Conservation (phyloP, 2,113 vertebrate species). For the Pongo abelii region DNA sequence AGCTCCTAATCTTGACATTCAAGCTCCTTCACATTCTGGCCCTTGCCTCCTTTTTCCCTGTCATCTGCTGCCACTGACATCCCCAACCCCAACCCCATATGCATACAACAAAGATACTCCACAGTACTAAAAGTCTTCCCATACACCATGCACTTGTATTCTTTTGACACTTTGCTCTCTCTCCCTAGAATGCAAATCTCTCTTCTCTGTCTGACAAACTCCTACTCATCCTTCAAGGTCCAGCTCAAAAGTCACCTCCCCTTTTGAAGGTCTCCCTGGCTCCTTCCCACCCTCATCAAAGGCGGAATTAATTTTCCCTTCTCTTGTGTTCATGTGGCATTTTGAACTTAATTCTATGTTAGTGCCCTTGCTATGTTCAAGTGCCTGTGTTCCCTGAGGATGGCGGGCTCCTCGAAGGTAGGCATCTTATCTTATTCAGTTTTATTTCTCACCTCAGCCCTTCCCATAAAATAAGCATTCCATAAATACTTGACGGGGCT, state of each 20-base stretch:
- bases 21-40: neutral
- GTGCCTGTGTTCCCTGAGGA: neutral
- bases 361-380: neutral
- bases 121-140: neutral
- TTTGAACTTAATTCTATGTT: neutral
- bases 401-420: neutral
- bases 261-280: neutral
- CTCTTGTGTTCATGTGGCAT: neutral
- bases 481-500: neutral
- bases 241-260: neutral
- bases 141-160: fast-evolving
- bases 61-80: neutral
- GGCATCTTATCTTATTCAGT: neutral
- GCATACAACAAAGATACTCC: neutral
- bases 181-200: neutral
- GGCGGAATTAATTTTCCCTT: neutral
- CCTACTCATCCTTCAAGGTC: neutral
- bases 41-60: neutral
- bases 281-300: neutral
- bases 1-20: neutral
- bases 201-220: neutral
- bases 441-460: neutral
- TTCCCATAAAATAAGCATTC: neutral
- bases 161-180: neutral
- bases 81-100: no score